Base-by-base conservation (phyloP, 2,113 vertebrate genomes). In the Callaeas wilsoni region DNA sequence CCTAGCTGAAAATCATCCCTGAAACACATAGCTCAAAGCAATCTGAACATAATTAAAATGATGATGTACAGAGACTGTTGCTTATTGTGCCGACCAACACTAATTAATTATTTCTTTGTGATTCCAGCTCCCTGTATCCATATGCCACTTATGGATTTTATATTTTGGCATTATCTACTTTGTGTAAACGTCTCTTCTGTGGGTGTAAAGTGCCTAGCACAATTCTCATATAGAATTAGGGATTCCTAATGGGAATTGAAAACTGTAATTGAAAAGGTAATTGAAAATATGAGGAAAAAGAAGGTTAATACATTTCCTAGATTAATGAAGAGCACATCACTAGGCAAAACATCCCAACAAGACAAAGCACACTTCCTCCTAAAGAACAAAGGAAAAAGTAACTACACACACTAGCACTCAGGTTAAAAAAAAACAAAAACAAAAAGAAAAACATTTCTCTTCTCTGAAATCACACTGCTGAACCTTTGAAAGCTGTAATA, bases 1-100 rank as follows among this genome's bases (percentile, higher is more conserved):
- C 83, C 71, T 47, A 19, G 39, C 1, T 2, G 12, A 80, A 87
- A 94, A 95, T 90, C 56, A 78, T 53, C 42, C 33, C 23, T 80
- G 78, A 83, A 91, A 92, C 22, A 71, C 39, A 71, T 12, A 88
- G 47, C 82, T 85, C 59, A 89, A 93, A 94, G 87, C 78, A 96
- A 83, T 76, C 7, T 86, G 59, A 86, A 94, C 50, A 26, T 80
- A 91, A 96, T 90, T 39, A 78, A 92, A 92, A 86, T 71, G 42
- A 8, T 33, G 42, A 89, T 73, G 30, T 39, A 67, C 50, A 60
- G 26, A 91, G 7, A 65, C 53, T 37, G 30, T 42, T 89, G 57
- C 35, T 82, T 87, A 87, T 62, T 87, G 39, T 52, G 27, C 20
- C 20, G 4, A 65, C 49, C 63, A 64, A 60, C 3, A 19, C 4